phyloP scores from a whole-genome alignment of 1,140 invertebrate genomes.

The Zaprionus kolodkinae region DNA sequence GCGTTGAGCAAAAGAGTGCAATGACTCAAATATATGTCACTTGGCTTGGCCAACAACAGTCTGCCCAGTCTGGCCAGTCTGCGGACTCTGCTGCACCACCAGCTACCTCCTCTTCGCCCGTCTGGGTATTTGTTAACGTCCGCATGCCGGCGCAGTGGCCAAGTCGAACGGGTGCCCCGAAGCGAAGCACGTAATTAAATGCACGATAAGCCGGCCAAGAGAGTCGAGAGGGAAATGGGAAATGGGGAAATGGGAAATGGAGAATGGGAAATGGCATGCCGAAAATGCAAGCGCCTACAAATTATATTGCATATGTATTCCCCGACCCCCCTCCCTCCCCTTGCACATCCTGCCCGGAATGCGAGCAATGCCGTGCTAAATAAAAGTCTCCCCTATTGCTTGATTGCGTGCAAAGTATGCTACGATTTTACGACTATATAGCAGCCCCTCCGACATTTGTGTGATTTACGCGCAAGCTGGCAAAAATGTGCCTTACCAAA shows the following conservation, averaged over 20 bases:
- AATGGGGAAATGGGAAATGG: constrained; percentile 16
- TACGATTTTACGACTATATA: constrained; percentile 58
- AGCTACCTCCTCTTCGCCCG: neutral
- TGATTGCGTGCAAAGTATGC: constrained; percentile 54
- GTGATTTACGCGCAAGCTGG: constrained; percentile 67
- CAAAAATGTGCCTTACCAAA: constrained; percentile 45
- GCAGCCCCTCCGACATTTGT: constrained; percentile 65
- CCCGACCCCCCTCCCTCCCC: neutral
- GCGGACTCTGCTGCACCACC: neutral
- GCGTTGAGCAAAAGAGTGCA: constrained; percentile 45
- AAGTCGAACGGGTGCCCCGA: neutral
- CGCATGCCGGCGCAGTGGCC: constrained; percentile 6
- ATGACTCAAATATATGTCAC: constrained; percentile 56
- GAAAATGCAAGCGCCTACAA: constrained; percentile 59
- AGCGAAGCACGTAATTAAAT: constrained; percentile 60
- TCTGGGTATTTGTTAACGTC: constrained; percentile 1
- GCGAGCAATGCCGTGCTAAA: constrained; percentile 24
- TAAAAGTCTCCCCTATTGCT: constrained; percentile 51
- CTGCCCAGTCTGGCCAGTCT: neutral
- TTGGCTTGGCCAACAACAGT: constrained; percentile 16
- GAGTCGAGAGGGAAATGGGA: neutral
- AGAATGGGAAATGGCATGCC: constrained; percentile 44
- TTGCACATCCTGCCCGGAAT: no score
- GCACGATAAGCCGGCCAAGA: constrained; percentile 27
- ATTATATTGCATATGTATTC: constrained; percentile 49